Evolutionary conservation across 2,888 invertebrate species (phyloP).

Genomic region (Archips crataeganus): DNA sequence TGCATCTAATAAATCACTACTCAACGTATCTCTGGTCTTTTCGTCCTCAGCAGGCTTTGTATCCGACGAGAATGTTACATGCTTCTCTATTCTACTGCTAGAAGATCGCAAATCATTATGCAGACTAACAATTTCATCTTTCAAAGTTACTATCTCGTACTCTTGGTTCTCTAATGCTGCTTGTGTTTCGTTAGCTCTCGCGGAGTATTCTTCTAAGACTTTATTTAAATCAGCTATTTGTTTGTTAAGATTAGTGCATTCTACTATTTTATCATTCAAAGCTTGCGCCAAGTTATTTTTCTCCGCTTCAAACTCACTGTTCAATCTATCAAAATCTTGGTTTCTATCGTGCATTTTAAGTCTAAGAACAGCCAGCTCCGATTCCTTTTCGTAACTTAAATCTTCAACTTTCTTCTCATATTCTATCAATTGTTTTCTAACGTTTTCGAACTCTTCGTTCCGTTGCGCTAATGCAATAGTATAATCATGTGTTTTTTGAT

Average conservation of each 20-base stretch:
- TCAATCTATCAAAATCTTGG: slow-evolving; percentile 62
- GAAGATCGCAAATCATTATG: slow-evolving; percentile 64
- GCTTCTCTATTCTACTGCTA: slow-evolving; percentile 73
- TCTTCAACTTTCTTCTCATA: slow-evolving; percentile 80
- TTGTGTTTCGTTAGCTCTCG: slow-evolving; percentile 85
- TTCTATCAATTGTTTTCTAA: slow-evolving; percentile 69
- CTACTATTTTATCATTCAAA: slow-evolving; percentile 75
- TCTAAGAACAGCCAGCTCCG: slow-evolving; percentile 82
- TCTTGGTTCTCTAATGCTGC: slow-evolving; percentile 89
- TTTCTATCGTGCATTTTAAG: slow-evolving; percentile 82
- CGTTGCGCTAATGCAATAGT: slow-evolving; percentile 65
- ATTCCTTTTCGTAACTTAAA: slow-evolving; percentile 81
- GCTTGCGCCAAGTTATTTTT: slow-evolving; percentile 64
- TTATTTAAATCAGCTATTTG: slow-evolving; percentile 83
- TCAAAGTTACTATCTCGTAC: slow-evolving; percentile 90
- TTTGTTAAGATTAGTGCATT: slow-evolving; percentile 79
- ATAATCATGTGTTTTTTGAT: slow-evolving; percentile 74
- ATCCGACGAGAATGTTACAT: slow-evolving; percentile 78
- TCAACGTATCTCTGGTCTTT: slow-evolving; percentile 50
- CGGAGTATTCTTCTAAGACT: slow-evolving; percentile 83
- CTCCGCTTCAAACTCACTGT: slow-evolving; percentile 63
- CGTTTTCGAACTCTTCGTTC: slow-evolving; percentile 76
- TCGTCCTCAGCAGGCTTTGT: slow-evolving; percentile 68
- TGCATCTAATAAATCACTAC: slow-evolving; percentile 69
- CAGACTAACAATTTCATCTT: slow-evolving; percentile 86